These are phyloP conservation scores for Psettodes erumei DNA, from an alignment of 2,113 vertebrate species.

Conservation along the genomic window DNA sequence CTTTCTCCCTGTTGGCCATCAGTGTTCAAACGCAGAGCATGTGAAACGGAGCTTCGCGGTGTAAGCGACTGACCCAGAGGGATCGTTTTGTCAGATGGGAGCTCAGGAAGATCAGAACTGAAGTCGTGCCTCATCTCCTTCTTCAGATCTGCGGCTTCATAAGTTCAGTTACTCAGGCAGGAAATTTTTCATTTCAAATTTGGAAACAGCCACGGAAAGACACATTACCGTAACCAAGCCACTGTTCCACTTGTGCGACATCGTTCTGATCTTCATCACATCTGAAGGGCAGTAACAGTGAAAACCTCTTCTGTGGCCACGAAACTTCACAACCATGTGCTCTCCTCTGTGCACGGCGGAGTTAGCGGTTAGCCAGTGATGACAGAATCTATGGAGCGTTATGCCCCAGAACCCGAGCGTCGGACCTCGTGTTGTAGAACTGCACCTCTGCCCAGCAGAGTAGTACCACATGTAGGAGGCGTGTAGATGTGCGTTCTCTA, in stretches of 20 bases:
- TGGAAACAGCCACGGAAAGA: background rate
- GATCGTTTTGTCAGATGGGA: slow-evolving; percentile 45
- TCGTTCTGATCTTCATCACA: slow-evolving; percentile 40
- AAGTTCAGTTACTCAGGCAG: background rate
- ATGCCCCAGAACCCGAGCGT: slow-evolving; percentile 43
- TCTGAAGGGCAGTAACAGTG: slow-evolving; percentile 60
- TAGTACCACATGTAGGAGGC: slow-evolving; percentile 43
- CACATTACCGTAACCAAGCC: background rate
- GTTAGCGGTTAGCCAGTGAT: slow-evolving; percentile 53
- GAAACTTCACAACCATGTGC: slow-evolving; percentile 27
- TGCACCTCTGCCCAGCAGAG: slow-evolving; percentile 15
- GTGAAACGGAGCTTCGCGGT: slow-evolving; percentile 73
- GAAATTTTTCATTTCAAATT: background rate
- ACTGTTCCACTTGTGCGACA: background rate
- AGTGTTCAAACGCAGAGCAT: slow-evolving; percentile 76
- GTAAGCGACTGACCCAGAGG: slow-evolving; percentile 62
- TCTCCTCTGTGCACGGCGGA: slow-evolving; percentile 27
- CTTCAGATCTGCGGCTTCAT: background rate
- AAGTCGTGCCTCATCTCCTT: slow-evolving; percentile 20
- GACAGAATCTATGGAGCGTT: slow-evolving; percentile 51
- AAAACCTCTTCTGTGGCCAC: slow-evolving; percentile 54
- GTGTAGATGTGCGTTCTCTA: slow-evolving; percentile 29
- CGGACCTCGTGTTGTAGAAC: slow-evolving; percentile 66
- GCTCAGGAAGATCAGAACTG: slow-evolving; percentile 25
- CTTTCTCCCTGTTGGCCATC: slow-evolving; percentile 78